Percentiles rank a stretch among this genome's conserved stretches.
phyloP scores from a whole-genome alignment of 92 coral and sea anemone genomes.

The Porites lobata region DNA sequence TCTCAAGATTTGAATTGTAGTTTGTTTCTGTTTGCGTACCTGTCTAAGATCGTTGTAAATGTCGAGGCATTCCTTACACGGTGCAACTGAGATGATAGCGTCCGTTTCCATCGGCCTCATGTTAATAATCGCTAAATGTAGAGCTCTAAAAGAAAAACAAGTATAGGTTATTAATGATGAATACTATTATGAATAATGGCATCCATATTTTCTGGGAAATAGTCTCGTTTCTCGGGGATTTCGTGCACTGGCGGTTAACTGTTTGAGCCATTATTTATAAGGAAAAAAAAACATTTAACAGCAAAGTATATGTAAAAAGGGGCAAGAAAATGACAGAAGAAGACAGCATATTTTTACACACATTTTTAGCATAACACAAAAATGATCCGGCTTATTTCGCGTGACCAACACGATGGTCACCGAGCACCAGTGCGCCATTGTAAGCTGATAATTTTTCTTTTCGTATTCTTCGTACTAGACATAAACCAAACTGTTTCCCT shows the following conservation, averaged over 20 bases:
- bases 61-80: conserved; percentile 73
- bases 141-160: conserved; percentile 54
- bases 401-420: not conserved
- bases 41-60: conserved; percentile 83
- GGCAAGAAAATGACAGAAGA: not conserved
- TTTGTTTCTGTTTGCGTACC: conserved; percentile 49
- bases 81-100: conserved; percentile 72
- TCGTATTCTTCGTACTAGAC: not conserved
- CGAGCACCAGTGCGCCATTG: not conserved
- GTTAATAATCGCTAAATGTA: conserved; percentile 90
- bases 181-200: not conserved
- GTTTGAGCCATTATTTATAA: not conserved
- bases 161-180: not conserved
- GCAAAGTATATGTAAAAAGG: no score
- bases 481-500: not conserved
- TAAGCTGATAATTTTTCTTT: no score
- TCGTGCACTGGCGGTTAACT: not conserved
- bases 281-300: not conserved
- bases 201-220: conserved; percentile 29
- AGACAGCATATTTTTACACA: not conserved
- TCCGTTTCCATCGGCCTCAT: conserved; percentile 53
- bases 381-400: not conserved
- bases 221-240: not conserved
- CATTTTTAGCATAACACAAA: not conserved
- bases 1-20: not conserved